These are phyloP conservation scores for Lordiphosa clarofinis DNA, from an alignment of 1,140 invertebrate genomes.

Conservation along the genomic window DNA sequence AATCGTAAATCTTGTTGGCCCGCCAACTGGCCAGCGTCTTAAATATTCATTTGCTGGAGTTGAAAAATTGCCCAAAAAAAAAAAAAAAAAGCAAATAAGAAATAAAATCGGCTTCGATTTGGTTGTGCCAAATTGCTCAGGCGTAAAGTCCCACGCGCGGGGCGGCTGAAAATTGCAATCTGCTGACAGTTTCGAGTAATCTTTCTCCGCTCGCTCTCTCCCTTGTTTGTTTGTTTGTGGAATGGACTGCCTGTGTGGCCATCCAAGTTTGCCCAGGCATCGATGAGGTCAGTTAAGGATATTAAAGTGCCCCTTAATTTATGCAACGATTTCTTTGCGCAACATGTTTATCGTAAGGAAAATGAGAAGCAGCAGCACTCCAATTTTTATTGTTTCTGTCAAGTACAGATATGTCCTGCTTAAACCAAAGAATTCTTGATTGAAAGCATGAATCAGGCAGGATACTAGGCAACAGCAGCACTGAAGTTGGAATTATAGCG, in stretches of 20 bases:
- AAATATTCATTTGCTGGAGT: slow-evolving; percentile 61
- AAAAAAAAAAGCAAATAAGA: too few relatives aligned
- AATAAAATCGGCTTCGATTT: slow-evolving; percentile 29
- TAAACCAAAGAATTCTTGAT: too few relatives aligned
- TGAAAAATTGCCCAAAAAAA: slow-evolving; percentile 49
- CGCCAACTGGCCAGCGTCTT: slow-evolving; percentile 18
- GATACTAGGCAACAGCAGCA: too few relatives aligned
- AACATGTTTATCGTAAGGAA: slow-evolving; percentile 71
- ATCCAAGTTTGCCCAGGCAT: slow-evolving; percentile 58
- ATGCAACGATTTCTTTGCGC: slow-evolving; percentile 59
- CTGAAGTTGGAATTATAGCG: too few relatives aligned
- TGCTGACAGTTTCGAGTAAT: slow-evolving; percentile 46
- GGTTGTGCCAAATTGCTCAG: slow-evolving; percentile 1
- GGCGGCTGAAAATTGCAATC: slow-evolving; percentile 17
- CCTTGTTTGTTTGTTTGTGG: slow-evolving; percentile 2
- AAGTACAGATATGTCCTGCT: too few relatives aligned
- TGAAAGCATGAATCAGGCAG: too few relatives aligned
- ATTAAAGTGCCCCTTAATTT: slow-evolving; percentile 50
- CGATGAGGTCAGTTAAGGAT: slow-evolving; percentile 42
- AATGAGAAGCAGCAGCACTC: too few relatives aligned
- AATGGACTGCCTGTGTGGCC: slow-evolving; percentile 8
- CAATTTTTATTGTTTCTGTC: too few relatives aligned
- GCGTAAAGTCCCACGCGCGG: background rate
- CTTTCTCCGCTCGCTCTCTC: slow-evolving; percentile 7
- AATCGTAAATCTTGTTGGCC: slow-evolving; percentile 27